A percentile compares a stretch with the other conserved stretches of the same genome.
These are phyloP conservation scores for Mimas tiliae DNA, from an alignment of 2,888 invertebrate species.

Conservation along the genomic window DNA sequence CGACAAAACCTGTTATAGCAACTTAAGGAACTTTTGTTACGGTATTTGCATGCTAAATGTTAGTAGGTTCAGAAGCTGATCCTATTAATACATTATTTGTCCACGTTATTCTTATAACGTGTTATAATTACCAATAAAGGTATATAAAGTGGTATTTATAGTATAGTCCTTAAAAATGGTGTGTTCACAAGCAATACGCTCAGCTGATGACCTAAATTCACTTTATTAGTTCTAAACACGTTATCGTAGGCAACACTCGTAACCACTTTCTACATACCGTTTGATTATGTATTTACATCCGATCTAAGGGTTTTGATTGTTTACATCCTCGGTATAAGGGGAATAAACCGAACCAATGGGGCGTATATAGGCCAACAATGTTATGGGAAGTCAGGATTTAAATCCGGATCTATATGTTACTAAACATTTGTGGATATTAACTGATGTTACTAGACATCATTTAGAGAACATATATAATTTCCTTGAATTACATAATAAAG, in stretches of 20 bases:
- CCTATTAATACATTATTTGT: background rate
- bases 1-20: slow-evolving; percentile 10
- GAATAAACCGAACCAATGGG: background rate
- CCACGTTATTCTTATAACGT: background rate
- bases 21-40: background rate
- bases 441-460: background rate
- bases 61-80: background rate
- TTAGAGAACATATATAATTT: slow-evolving; percentile 36
- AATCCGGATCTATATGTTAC: background rate
- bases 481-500: slow-evolving; percentile 58
- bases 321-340: background rate
- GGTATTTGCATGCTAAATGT: background rate
- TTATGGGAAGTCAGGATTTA: background rate
- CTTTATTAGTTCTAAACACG: slow-evolving; percentile 30
- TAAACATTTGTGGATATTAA: background rate
- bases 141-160: background rate
- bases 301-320: slow-evolving; percentile 16
- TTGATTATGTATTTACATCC: slow-evolving; percentile 11
- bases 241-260: slow-evolving; percentile 30
- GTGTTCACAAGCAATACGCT: slow-evolving; percentile 5
- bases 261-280: slow-evolving; percentile 31
- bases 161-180: slow-evolving; percentile 11
- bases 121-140: background rate
- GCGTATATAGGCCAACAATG: background rate
- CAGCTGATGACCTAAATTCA: slow-evolving; percentile 28